Evolutionary conservation across 53 echinoderm and acorn worm genomes (phyloP).

Genomic region (Crossaster papposus): DNA sequence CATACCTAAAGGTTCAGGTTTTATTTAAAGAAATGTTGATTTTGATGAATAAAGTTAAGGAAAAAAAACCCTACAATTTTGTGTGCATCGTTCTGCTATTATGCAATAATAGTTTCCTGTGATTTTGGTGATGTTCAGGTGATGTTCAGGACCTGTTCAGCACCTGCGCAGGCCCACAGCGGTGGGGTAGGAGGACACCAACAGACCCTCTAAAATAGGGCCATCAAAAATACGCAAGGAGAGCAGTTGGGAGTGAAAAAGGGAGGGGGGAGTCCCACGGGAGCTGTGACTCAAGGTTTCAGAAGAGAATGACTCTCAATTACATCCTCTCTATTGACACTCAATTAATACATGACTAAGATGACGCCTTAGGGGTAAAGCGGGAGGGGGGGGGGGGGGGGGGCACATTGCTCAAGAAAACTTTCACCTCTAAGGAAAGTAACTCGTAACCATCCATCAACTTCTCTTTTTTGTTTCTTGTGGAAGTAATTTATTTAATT

Average conservation of each 20-base stretch:
- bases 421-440: background rate
- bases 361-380: background rate
- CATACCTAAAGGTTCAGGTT: too few species aligned
- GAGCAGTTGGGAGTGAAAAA: background rate
- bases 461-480: background rate
- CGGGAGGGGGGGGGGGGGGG: background rate
- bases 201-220: background rate
- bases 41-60: too few species aligned
- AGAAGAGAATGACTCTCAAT: constrained; percentile 45
- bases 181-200: background rate
- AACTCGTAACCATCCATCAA: background rate
- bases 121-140: too few species aligned
- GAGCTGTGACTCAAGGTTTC: constrained; percentile 48
- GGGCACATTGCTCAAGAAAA: background rate
- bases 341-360: constrained; percentile 57
- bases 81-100: too few species aligned
- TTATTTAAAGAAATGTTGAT: too few species aligned
- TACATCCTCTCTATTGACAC: constrained; percentile 48
- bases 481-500: too few species aligned
- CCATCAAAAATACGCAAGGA: background rate
- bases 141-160: too few species aligned
- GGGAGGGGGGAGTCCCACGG: background rate
- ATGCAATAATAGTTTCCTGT: too few species aligned
- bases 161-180: too few species aligned
- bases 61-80: too few species aligned